Evolutionary conservation across 2,797 vertebrate species (phyloP).

Genomic region (Bryconaethiops microstoma): DNA sequence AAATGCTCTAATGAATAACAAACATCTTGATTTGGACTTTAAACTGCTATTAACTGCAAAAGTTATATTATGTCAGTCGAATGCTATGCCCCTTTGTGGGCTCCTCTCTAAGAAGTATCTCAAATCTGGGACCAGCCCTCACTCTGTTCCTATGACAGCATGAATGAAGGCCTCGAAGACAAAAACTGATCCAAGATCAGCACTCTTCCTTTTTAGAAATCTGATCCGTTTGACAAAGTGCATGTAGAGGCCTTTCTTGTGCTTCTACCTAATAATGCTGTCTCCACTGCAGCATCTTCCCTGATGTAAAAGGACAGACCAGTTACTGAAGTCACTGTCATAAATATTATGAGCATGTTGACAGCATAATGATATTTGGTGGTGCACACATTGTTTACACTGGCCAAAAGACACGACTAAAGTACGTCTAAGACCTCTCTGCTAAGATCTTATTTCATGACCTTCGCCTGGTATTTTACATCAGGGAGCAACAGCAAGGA

Average conservation of each 20-base stretch:
- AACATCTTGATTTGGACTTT: no score
- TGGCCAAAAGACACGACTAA: slow-evolving; percentile 29
- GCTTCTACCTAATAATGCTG: neutral
- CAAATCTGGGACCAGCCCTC: neutral
- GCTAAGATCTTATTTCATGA: slow-evolving; percentile 35
- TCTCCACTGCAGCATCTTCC: neutral
- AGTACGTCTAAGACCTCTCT: slow-evolving; percentile 17
- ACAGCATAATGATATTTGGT: slow-evolving; percentile 32
- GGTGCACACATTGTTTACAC: slow-evolving; percentile 20
- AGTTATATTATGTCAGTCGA: no score
- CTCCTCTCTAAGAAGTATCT: neutral
- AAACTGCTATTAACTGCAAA: no score
- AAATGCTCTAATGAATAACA: no score
- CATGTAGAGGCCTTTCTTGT: neutral
- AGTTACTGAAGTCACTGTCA: neutral
- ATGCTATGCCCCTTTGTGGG: no score
- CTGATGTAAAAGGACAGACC: neutral
- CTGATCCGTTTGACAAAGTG: neutral
- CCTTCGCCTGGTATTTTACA: slow-evolving; percentile 32
- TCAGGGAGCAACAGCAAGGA: slow-evolving; percentile 28
- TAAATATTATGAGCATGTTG: slow-evolving; percentile 15
- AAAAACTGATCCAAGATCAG: neutral
- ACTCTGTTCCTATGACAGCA: neutral
- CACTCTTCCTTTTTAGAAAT: neutral
- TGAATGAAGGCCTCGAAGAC: neutral